These are phyloP conservation scores for Alectoris magna DNA, from an alignment of 2,797 vertebrate species.

Conservation along the genomic window DNA sequence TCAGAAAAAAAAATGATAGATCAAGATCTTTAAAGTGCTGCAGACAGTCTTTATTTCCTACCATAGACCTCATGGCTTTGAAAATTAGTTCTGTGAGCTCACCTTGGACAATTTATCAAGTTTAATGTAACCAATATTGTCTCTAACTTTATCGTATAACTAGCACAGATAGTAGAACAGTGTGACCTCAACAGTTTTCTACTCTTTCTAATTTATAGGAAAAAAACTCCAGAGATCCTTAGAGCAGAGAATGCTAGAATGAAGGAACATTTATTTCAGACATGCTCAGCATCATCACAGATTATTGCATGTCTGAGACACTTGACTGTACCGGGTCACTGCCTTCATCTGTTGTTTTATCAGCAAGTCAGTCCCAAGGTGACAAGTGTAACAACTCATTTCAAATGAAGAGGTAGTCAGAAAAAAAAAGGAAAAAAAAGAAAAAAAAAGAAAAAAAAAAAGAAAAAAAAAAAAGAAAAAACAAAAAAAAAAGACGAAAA, in stretches of 20 bases:
- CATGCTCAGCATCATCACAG: background rate
- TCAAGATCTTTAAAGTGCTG: background rate
- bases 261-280: background rate
- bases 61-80: background rate
- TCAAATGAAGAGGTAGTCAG: background rate
- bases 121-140: background rate
- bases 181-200: background rate
- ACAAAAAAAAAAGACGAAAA: background rate
- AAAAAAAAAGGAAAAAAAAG: background rate
- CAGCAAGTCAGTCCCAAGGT: conserved; percentile 5
- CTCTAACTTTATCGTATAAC: background rate
- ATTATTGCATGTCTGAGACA: background rate
- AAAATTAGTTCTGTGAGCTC: background rate
- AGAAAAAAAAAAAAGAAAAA: background rate
- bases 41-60: background rate
- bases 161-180: background rate
- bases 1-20: background rate
- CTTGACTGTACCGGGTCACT: background rate
- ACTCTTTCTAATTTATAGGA: conserved; percentile 28
- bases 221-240: background rate
- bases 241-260: background rate
- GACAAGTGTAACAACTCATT: background rate
- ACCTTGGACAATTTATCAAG: background rate
- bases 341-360: background rate
- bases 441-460: background rate